These are phyloP conservation scores for Lagocephalus sceleratus DNA, from an alignment of 2,797 vertebrate genomes.

Conservation along the genomic window DNA sequence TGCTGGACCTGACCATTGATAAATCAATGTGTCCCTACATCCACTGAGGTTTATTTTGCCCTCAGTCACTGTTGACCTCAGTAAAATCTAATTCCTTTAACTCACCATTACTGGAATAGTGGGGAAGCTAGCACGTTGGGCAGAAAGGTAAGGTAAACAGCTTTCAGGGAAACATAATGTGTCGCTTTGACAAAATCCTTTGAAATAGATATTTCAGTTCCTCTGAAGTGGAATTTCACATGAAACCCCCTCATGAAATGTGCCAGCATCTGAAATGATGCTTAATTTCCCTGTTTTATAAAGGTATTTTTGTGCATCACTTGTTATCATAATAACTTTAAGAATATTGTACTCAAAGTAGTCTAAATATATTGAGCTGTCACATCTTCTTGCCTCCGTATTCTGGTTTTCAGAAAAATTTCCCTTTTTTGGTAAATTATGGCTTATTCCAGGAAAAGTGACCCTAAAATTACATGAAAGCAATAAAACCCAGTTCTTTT, in stretches of 20 bases:
- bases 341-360: too few relatives aligned
- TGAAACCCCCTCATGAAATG: conserved; percentile 13
- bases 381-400: too few relatives aligned
- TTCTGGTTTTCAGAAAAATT: too few relatives aligned
- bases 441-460: too few relatives aligned
- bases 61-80: conserved; percentile 42
- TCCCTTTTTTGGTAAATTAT: too few relatives aligned
- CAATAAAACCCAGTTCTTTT: too few relatives aligned
- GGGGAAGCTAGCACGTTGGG: conserved; percentile 12
- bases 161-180: conserved; percentile 16
- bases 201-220: conserved; percentile 5
- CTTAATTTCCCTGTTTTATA: conserved; percentile 42
- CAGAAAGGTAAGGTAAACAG: conserved; percentile 22
- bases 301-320: conserved; percentile 30
- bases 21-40: conserved; percentile 58
- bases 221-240: conserved; percentile 2
- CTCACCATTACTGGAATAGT: conserved; percentile 30
- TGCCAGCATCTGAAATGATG: conserved; percentile 14
- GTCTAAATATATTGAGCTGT: too few relatives aligned
- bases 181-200: conserved; percentile 25
- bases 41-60: conserved; percentile 54
- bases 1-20: conserved; percentile 11
- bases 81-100: conserved; percentile 51
- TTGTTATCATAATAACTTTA: too few relatives aligned
- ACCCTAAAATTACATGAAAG: too few relatives aligned